A percentile compares a stretch with the other conserved stretches of the same genome.
phyloP scores from a whole-genome alignment of 2,797 vertebrate species.

The Microctenopoma steveboyesi region DNA sequence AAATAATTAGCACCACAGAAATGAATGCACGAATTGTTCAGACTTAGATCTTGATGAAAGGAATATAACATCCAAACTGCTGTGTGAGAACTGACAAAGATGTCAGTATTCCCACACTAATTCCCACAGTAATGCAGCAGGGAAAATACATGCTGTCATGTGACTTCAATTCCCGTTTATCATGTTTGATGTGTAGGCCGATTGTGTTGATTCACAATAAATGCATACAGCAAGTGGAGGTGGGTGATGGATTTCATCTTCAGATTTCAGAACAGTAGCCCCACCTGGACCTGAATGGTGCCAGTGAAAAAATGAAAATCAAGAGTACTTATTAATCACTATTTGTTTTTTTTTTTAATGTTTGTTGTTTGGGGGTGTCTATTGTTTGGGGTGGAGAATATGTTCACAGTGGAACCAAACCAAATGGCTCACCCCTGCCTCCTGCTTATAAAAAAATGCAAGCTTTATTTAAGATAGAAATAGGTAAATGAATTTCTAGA shows the following conservation, averaged over 20 bases:
- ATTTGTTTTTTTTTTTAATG: no score
- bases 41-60: conserved; percentile 13
- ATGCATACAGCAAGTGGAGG: conserved; percentile 10
- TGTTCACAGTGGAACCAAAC: conserved; percentile 44
- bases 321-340: conserved; percentile 11
- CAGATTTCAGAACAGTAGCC: conserved; percentile 34
- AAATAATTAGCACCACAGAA: conserved; percentile 24
- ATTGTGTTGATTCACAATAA: conserved; percentile 48
- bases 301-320: conserved; percentile 24
- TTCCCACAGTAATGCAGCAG: conserved; percentile 42
- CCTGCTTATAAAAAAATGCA: conserved; percentile 40
- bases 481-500: conserved; percentile 50
- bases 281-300: conserved; percentile 1
- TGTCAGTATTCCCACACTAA: conserved; percentile 57
- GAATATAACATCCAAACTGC: conserved; percentile 12
- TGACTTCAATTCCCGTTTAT: conserved; percentile 48
- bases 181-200: conserved; percentile 37
- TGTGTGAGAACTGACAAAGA: conserved; percentile 49
- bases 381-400: conserved; percentile 26
- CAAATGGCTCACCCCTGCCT: conserved; percentile 63
- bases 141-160: conserved; percentile 10
- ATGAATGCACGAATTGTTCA: conserved; percentile 31
- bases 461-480: conserved; percentile 37
- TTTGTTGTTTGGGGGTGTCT: no score
- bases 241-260: conserved; percentile 49